Base-by-base conservation (phyloP, 2,888 invertebrate genomes). In the Epicampocera succincta region DNA sequence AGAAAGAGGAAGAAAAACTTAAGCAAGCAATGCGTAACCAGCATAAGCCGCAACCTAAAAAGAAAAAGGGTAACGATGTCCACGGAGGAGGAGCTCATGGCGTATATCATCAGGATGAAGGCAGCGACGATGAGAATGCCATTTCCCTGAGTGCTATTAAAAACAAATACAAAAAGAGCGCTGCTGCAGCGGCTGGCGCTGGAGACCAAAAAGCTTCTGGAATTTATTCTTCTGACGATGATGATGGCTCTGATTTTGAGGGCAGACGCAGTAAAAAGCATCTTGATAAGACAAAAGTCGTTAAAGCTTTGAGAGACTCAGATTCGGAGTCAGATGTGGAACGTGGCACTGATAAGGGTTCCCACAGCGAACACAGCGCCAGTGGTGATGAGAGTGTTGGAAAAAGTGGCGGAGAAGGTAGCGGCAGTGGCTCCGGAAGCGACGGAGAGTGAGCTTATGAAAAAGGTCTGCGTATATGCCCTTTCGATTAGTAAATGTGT, bases 1-100 rank as follows among this genome's bases (percentile, higher is more conserved):
- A 98, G 95, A 98, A 98, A 94, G 99, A 99, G 88, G 99, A 99
- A 91, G 99, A 99, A 91, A 95, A 97, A 88, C 91, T 99, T 11
- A 93, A 97, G 50, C 97, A 98, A 68, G 96, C 97, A 0, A 95
- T 97, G 92, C 94, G 97, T 91, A 87, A 88, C 50, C 92, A 93
- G 2, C 86, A 91, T 54, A 91, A 92, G 44, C 91, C 93, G 88
- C 89, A 94, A 92, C 90, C 92, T 88, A 89, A 93, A 73, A 89
- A 90, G 73, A 89, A 90, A 58, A 86, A 88, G 2, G 85, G 86
- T 13, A 91, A 92, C 58, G 91, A 90, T 29, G 88, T 91, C 5
- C 91, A 90, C 50, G 90, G 92, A 38, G 89, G 88, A 12, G 88
- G 89, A 3, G 86, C 88, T 0, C 89, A 87, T 73, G 87, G 91